These are phyloP conservation scores for Dasyurus viverrinus DNA, from an alignment of 2,113 vertebrate genomes.

Conservation along the genomic window DNA sequence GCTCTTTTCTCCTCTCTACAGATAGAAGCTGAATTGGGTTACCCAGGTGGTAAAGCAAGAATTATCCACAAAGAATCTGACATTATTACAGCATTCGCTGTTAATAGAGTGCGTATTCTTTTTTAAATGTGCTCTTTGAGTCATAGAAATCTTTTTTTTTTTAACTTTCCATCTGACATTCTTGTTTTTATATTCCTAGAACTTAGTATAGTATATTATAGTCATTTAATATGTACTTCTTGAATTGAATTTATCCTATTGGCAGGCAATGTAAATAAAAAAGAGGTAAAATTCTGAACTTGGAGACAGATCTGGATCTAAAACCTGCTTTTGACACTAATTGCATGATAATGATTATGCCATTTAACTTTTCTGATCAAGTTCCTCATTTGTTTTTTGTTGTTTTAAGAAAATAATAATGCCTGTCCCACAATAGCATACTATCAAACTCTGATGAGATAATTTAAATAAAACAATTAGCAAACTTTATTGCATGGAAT, in stretches of 20 bases:
- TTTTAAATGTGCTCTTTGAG: neutral
- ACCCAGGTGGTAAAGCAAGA: constrained; percentile 85
- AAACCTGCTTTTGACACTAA: neutral
- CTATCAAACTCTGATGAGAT: neutral
- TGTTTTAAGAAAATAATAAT: neutral
- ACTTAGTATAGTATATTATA: neutral
- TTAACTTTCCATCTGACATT: constrained; percentile 3
- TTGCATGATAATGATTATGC: neutral
- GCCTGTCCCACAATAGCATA: neutral
- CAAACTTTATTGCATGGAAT: neutral
- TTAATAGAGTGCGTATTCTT: constrained; percentile 85
- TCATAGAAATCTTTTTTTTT: neutral
- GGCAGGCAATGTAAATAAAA: neutral
- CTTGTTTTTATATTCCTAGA: neutral
- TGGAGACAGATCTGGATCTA: neutral
- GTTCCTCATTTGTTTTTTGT: neutral
- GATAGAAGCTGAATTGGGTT: constrained; percentile 85
- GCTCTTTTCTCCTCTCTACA: constrained; percentile 70
- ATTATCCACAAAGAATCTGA: constrained; percentile 91
- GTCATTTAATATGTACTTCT: neutral
- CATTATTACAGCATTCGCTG: constrained; percentile 90
- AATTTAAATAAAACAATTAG: neutral
- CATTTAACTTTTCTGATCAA: neutral
- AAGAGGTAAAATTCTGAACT: neutral
- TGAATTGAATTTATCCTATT: neutral